These are phyloP conservation scores for Porites divaricata DNA, from an alignment of 92 coral and sea anemone genomes.

Conservation along the genomic window DNA sequence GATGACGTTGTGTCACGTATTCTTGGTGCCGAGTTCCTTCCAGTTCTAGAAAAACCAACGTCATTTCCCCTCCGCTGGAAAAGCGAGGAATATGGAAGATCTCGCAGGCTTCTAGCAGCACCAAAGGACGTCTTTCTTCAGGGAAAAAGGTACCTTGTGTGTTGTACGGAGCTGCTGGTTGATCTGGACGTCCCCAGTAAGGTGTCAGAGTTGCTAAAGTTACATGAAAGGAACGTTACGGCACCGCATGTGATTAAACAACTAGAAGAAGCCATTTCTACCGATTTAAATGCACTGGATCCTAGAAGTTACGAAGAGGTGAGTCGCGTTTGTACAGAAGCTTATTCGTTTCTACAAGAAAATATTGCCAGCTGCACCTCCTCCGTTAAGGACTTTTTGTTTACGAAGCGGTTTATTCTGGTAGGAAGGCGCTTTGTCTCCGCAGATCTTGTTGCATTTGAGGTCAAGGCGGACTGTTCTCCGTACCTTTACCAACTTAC, in stretches of 20 bases:
- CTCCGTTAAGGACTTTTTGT: neutral
- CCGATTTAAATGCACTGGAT: neutral
- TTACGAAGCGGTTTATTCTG: conserved; percentile 26
- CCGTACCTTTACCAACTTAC: conserved; percentile 58
- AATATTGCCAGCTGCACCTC: neutral
- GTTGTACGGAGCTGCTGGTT: conserved; percentile 48
- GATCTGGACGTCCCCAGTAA: conserved; percentile 25
- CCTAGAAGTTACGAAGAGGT: neutral
- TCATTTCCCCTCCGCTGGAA: conserved; percentile 64
- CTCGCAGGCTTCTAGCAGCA: conserved; percentile 19
- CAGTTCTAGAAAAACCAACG: conserved; percentile 49
- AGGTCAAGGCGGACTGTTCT: conserved; percentile 22
- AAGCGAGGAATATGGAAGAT: conserved; percentile 39
- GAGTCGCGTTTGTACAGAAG: conserved; percentile 37
- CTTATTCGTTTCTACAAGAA: conserved; percentile 44
- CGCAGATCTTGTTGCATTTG: conserved; percentile 51
- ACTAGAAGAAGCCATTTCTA: conserved; percentile 39
- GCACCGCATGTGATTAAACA: conserved; percentile 32
- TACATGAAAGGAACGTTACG: conserved; percentile 14
- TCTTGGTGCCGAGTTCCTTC: conserved; percentile 40
- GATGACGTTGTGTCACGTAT: neutral
- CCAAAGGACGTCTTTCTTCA: conserved; percentile 46
- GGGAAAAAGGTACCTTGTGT: conserved; percentile 41
- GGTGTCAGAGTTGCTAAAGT: conserved; percentile 31
- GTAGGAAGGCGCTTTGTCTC: conserved; percentile 37